These are phyloP conservation scores for Adrianichthys oophorus DNA, from an alignment of 2,797 vertebrate genomes.

Conservation along the genomic window DNA sequence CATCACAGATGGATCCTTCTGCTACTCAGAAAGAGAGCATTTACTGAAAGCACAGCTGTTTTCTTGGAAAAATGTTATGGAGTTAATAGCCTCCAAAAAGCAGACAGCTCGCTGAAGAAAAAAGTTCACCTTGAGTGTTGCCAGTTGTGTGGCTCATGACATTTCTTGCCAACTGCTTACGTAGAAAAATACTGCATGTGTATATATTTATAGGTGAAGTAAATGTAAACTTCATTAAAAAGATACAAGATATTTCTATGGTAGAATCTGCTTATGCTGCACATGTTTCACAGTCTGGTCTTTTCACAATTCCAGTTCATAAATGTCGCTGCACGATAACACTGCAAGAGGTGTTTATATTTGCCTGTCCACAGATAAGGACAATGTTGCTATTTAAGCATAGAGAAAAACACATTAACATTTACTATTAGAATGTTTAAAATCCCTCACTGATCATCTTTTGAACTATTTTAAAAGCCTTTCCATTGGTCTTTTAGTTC, in stretches of 20 bases:
- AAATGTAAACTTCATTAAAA: conserved; percentile 7
- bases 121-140: conserved; percentile 7
- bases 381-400: neutral
- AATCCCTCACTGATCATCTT: neutral
- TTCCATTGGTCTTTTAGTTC: too few relatives aligned
- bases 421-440: conserved; percentile 4
- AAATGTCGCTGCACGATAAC: conserved; percentile 4
- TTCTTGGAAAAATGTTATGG: conserved; percentile 13
- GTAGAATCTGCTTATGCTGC: neutral
- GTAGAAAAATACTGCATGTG: conserved; percentile 7
- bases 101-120: conserved; percentile 7
- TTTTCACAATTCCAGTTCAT: conserved; percentile 6
- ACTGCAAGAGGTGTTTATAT: conserved; percentile 5
- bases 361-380: conserved; percentile 5
- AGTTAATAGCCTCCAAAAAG: conserved; percentile 7
- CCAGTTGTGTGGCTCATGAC: conserved; percentile 9
- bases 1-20: neutral
- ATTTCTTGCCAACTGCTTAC: conserved; percentile 2
- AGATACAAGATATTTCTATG: conserved; percentile 3
- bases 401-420: conserved; percentile 6
- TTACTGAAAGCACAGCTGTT: neutral
- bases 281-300: neutral
- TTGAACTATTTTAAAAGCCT: too few relatives aligned
- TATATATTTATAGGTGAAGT: conserved; percentile 2
- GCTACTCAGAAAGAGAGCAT: neutral